Evolutionary conservation across 2,888 invertebrate genomes (phyloP), one percentile per base, ranked within the genome.

Genomic region (Trichopria drosophilae): DNA sequence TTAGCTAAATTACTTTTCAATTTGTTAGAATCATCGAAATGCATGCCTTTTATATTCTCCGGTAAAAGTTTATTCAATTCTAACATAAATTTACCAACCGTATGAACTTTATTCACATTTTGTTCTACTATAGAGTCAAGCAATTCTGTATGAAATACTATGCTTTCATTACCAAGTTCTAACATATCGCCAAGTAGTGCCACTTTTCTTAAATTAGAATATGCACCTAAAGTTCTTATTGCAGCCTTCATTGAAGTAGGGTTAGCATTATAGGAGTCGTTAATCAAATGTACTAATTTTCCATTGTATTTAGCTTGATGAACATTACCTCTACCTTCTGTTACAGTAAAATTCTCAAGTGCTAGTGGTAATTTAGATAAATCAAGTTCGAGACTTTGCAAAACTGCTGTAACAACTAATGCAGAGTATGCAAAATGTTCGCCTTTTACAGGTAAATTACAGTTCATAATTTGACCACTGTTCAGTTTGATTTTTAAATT

Each of bases 341-440:
- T 15, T 29, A 37, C 22, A 46, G 20, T 26, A 37, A 46, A 37
- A 37, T 46, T 46, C 37, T 37, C 26, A 44, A 44, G 44, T 44
- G 35, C 44, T 35, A 44, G 44, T 44, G 44, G 44, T 44, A 34
- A 44, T 44, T 44, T 44, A 35, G 44, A 44, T 44, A 44, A 44
- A 44, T 45, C 45, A 45, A 45, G 26, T 45, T 36, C 36, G 46
- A 36, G 37, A 31, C 28, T 46, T 19, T 46, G 37, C 28, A 29
- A 22, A 46, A 46, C 36, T 36, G 37, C 37, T 46, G 46, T 23
- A 37, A 36, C 35, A 45, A 13, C 45, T 36, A 45, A 29, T 36
- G 36, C 36, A 6, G 35, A 36, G 29, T 45, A 35, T 36, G 36
- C 36, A 45, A 45, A 36, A 45, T 45, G 26, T 36, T 45, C 44